Conservation (phyloP, 2,888 invertebrate genomes). For the Drosophila maculinotata region DNA sequence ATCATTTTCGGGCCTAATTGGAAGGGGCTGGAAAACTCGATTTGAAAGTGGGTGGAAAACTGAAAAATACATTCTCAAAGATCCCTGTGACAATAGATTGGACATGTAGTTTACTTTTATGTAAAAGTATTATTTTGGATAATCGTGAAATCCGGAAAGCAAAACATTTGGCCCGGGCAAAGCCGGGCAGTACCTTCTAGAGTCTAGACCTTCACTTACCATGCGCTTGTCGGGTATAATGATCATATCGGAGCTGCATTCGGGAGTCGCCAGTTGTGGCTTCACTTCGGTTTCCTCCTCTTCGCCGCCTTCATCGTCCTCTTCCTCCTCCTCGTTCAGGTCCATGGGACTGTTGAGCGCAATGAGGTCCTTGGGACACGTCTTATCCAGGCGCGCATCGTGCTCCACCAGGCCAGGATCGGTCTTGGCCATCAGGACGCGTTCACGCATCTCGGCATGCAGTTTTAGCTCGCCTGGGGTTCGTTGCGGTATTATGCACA, state of each 20-base stretch:
- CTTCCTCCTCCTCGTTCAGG: slow-evolving; percentile 55
- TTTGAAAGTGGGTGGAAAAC: too few relatives aligned
- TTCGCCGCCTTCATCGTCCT: slow-evolving; percentile 29
- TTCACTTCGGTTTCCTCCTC: slow-evolving; percentile 62
- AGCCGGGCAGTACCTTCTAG: too few relatives aligned
- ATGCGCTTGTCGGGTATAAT: slow-evolving; percentile 75
- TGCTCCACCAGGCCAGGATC: slow-evolving; percentile 63
- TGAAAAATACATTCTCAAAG: too few relatives aligned
- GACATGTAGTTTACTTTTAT: background rate
- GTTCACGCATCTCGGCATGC: slow-evolving; percentile 74
- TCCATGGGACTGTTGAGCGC: slow-evolving; percentile 72
- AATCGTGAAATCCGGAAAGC: too few relatives aligned
- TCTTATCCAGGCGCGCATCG: slow-evolving; percentile 52
- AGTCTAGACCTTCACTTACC: too few relatives aligned
- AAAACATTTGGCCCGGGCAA: slow-evolving; percentile 1
- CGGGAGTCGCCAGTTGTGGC: slow-evolving; percentile 71
- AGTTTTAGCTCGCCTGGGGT: slow-evolving; percentile 63
- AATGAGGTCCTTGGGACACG: slow-evolving; percentile 64
- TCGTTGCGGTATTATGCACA: slow-evolving; percentile 75
- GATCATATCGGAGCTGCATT: slow-evolving; percentile 73
- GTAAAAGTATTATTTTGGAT: too few relatives aligned
- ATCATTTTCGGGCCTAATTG: too few relatives aligned
- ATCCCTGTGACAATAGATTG: too few relatives aligned
- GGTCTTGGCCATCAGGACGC: slow-evolving; percentile 48
- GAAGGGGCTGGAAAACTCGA: too few relatives aligned